Percentiles rank a stretch among this genome's conserved stretches.
Evolutionary conservation across 2,888 invertebrate species (phyloP).

Genomic region (Oxystoma pomonae): DNA sequence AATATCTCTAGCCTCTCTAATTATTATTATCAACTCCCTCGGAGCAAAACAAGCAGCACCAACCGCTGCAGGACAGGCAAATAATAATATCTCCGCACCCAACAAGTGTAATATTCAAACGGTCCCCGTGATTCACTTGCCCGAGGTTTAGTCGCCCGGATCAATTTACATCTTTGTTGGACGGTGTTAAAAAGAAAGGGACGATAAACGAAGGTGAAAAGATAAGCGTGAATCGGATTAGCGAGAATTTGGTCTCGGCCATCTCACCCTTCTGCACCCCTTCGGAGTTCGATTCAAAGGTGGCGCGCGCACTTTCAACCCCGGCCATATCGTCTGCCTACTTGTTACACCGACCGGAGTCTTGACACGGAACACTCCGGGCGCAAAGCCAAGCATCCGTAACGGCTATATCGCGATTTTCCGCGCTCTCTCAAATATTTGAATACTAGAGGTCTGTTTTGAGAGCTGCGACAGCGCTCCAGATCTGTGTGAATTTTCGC

Average conservation of each 20-base stretch:
- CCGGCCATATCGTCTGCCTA: not conserved
- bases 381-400: not conserved
- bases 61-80: not conserved
- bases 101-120: not conserved
- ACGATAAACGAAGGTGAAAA: not conserved
- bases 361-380: not conserved
- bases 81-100: not conserved
- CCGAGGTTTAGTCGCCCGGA: not conserved
- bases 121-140: not conserved
- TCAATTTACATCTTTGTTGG: not conserved
- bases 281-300: not conserved
- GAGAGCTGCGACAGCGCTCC: no score
- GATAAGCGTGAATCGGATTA: not conserved
- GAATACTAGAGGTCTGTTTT: not conserved
- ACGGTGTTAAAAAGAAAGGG: not conserved
- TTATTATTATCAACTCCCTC: no score
- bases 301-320: not conserved
- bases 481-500: no score
- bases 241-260: no score
- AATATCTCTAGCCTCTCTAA: no score
- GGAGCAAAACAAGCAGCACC: no score
- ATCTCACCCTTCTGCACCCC: not conserved
- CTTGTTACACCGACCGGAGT: not conserved
- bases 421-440: not conserved
- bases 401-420: not conserved